These are phyloP conservation scores for Orthosia cruda DNA, from an alignment of 2,888 invertebrate genomes.

Conservation along the genomic window DNA sequence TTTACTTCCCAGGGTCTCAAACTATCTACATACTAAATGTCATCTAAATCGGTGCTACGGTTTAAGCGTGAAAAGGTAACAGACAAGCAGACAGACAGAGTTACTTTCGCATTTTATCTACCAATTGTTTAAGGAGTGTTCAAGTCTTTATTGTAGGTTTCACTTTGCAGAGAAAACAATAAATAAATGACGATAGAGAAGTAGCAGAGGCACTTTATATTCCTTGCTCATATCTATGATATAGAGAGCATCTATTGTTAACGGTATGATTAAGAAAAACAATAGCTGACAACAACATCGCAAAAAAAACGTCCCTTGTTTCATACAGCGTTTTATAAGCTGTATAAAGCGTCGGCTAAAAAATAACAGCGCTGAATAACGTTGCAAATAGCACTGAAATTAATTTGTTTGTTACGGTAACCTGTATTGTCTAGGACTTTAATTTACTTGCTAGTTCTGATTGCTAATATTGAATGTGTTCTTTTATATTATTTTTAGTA, in stretches of 20 bases:
- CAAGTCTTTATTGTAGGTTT: neutral
- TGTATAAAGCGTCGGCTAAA: conserved; percentile 35
- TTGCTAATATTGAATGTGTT: conserved; percentile 19
- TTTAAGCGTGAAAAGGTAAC: no score
- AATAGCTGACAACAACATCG: neutral
- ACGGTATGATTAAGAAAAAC: neutral
- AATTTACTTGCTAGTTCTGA: conserved; percentile 33
- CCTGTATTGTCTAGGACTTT: conserved; percentile 35
- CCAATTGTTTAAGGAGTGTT: no score
- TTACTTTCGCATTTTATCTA: no score
- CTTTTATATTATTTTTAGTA: neutral
- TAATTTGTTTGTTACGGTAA: conserved; percentile 56
- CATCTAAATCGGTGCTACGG: no score
- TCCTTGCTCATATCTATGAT: neutral
- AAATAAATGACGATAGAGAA: no score
- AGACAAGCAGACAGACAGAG: no score
- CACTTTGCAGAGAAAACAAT: neutral
- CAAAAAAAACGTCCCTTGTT: conserved; percentile 24
- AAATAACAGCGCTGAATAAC: conserved; percentile 47
- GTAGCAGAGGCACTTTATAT: neutral
- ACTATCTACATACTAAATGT: no score
- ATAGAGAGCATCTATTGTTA: neutral
- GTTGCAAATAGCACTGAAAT: conserved; percentile 42
- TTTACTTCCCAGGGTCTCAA: no score
- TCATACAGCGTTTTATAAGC: conserved; percentile 31